Base-by-base conservation (phyloP, 2,113 vertebrate genomes). In the Halichoeres trimaculatus region DNA sequence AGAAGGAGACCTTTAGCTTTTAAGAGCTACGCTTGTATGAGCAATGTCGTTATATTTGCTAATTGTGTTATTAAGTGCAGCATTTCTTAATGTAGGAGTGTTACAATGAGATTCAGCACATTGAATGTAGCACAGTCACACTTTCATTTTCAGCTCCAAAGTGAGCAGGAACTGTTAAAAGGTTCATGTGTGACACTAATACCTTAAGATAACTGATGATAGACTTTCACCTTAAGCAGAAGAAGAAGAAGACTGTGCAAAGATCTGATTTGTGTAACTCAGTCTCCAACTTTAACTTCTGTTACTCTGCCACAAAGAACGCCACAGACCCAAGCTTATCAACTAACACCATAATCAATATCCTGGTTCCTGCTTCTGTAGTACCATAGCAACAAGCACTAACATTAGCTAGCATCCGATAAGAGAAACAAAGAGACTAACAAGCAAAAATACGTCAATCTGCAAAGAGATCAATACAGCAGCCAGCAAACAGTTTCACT, bases 341-440 rank as follows among this genome's bases (percentile, higher is more conserved):
- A 20, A 20, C n/a, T 10, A 34, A n/a, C 20, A 38, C 8, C 13
- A 45, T 36, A 2, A 30, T 40, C 22, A 61, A 12, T 55, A 30
- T 10, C 17, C 11, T 50, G 30, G 22, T n/a, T n/a, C n/a, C n/a
- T 30, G 30, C 47, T 20, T 20, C 48, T 5, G 16, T 35, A 20
- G 11, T 47, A 16, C 20, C 47, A 24, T 13, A 23, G 20, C 54
- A 55, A 24, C 30, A 19, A 41, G 17, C 22, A 9, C 8, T n/a
- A n/a, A 40, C 53, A 41, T 48, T n/a, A 35, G 3, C 41, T 23
- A 11, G 17, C 11, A n/a, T 35, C 24, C 38, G 17, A 13, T 12
- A 20, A 19, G 26, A 55, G 4, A 66, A 17, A 59, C 26, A 8
- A 56, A 35, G 3, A 45, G 36, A 58, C 9, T 19, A 78, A 70